phyloP scores from a whole-genome alignment of 2,113 vertebrate genomes.

The Sapayoa aenigma region DNA sequence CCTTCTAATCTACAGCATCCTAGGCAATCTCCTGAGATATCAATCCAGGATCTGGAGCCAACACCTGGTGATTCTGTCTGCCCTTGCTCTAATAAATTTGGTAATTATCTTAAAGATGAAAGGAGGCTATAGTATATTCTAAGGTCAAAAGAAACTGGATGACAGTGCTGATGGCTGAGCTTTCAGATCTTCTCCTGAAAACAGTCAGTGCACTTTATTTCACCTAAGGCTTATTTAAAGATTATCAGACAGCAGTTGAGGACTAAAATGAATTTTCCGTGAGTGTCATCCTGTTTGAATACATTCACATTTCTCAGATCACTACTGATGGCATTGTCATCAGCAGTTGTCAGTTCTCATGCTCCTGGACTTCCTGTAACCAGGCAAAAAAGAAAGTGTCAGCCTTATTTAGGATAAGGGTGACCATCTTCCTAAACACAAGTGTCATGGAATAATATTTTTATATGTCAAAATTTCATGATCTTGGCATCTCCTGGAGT shows the following conservation, averaged over 20 bases:
- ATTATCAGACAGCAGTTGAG: background rate
- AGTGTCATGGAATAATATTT: background rate
- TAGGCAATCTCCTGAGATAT: background rate
- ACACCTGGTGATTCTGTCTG: background rate
- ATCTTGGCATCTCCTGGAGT: background rate
- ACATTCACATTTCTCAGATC: background rate
- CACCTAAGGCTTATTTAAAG: background rate
- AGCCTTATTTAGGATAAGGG: background rate
- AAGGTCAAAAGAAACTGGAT: background rate
- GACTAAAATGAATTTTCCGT: background rate
- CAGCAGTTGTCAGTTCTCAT: background rate
- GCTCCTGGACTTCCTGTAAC: background rate
- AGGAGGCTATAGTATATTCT: background rate
- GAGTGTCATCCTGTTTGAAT: background rate
- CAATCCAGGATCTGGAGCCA: background rate
- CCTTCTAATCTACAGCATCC: background rate
- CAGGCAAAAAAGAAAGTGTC: background rate
- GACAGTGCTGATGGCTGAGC: background rate
- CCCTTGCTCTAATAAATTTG: background rate
- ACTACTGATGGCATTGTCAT: background rate
- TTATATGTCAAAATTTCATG: background rate
- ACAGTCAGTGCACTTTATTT: background rate
- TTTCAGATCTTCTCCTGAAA: background rate
- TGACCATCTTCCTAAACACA: background rate
- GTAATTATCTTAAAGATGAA: background rate